Conservation (phyloP, 2,113 vertebrate genomes). For the Eublepharis macularius region DNA sequence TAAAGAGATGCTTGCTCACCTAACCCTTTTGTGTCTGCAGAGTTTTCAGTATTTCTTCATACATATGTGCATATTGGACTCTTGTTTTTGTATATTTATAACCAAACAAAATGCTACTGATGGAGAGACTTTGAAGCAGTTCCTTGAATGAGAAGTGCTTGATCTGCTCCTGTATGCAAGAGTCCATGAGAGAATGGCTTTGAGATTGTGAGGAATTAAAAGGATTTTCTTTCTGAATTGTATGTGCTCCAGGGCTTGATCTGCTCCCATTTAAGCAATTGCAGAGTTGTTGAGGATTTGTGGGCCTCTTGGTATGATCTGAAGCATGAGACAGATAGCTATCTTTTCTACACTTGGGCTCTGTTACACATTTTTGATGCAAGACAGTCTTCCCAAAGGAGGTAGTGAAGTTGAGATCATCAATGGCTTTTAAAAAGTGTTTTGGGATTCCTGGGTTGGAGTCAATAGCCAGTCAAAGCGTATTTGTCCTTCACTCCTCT, state of each 20-base stretch:
- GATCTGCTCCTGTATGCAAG: constrained; percentile 28
- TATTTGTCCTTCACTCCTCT: not conserved
- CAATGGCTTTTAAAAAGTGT: not conserved
- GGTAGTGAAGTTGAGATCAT: not conserved
- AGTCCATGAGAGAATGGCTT: not conserved
- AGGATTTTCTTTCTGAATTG: not conserved
- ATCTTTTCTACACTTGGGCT: not conserved
- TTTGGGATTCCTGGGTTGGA: not conserved
- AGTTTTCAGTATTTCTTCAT: not conserved
- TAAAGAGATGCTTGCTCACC: constrained; percentile 27
- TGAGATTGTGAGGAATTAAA: not conserved
- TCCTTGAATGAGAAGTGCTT: constrained; percentile 54
- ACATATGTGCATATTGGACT: not conserved
- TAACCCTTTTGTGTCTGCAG: constrained; percentile 30
- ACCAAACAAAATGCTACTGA: not conserved
- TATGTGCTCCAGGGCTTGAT: not conserved
- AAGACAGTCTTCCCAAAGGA: not conserved
- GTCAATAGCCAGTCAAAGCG: not conserved
- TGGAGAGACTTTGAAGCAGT: constrained; percentile 48
- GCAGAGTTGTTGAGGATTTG: not conserved
- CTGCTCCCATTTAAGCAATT: constrained; percentile 14
- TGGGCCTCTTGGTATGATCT: not conserved
- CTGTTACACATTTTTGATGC: not conserved
- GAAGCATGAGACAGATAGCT: not conserved
- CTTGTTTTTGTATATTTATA: not conserved